Conservation (phyloP, 1,140 invertebrate genomes). For the Macrobrachium nipponense region DNA sequence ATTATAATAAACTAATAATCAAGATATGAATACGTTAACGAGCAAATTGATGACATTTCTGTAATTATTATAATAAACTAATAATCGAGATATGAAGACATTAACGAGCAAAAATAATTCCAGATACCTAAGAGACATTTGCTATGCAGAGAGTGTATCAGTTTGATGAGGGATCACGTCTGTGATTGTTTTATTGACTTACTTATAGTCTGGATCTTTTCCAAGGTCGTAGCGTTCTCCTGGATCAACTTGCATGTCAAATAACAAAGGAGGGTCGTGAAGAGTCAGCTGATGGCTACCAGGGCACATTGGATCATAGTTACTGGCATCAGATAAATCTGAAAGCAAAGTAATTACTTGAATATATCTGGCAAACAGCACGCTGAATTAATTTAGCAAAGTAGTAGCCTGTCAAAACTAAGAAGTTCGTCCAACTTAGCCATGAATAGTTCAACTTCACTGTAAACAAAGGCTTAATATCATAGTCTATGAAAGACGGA, state of each 20-base stretch:
- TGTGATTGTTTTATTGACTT: background rate
- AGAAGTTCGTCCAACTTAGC: too few species aligned
- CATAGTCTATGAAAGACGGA: too few species aligned
- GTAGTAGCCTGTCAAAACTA: too few species aligned
- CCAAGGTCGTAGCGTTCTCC: constrained; percentile 44
- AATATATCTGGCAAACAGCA: too few species aligned
- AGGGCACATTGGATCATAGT: constrained; percentile 50
- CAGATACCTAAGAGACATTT: too few species aligned
- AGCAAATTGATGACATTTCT: constrained; percentile 10
- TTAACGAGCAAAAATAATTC: too few species aligned
- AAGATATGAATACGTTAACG: too few species aligned
- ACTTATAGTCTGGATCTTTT: constrained; percentile 12
- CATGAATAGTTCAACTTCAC: too few species aligned
- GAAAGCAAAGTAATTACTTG: background rate
- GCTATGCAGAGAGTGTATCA: too few species aligned
- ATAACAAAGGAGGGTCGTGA: constrained; percentile 49
- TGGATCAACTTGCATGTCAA: constrained; percentile 42
- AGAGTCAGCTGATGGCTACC: constrained; percentile 13
- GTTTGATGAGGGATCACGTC: too few species aligned
- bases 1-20: background rate
- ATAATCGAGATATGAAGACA: background rate
- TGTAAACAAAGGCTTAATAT: too few species aligned
- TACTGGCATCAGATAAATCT: constrained; percentile 39
- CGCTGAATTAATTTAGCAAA: too few species aligned
- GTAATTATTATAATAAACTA: background rate